Evolutionary conservation across 2,888 invertebrate species (phyloP).

Genomic region (Ashinkailepas kermadecensis): DNA sequence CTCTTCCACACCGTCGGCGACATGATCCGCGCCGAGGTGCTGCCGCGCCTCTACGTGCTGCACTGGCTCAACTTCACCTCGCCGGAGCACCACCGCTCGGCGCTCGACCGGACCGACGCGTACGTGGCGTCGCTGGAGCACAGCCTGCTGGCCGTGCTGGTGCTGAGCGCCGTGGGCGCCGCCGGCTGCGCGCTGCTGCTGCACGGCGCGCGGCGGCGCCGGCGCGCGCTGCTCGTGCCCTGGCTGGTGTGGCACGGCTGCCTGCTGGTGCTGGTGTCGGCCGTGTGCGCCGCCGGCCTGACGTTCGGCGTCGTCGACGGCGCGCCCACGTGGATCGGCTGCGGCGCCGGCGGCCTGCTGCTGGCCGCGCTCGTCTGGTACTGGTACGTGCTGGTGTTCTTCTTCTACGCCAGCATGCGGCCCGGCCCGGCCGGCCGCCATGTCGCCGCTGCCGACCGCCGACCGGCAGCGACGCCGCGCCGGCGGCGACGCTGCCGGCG

Average conservation of each 20-base stretch:
- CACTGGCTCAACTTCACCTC: background rate
- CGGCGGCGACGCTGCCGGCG: no score
- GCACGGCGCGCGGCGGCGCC: background rate
- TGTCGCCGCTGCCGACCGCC: background rate
- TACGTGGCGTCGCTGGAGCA: background rate
- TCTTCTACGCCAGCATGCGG: background rate
- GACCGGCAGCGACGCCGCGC: background rate
- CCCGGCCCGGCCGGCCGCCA: background rate
- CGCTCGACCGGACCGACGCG: background rate
- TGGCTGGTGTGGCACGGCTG: conserved; percentile 13
- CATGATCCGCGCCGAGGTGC: background rate
- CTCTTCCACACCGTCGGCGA: background rate
- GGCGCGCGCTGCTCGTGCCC: background rate
- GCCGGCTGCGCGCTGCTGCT: background rate
- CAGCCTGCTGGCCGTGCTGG: conserved; percentile 2
- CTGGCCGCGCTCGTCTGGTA: background rate
- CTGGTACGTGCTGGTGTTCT: conserved; percentile 6
- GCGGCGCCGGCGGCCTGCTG: background rate
- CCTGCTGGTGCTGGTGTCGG: background rate
- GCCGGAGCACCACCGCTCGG: background rate
- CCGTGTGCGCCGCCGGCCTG: background rate
- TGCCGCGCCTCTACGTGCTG: background rate
- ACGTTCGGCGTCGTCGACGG: background rate
- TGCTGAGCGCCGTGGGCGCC: background rate
- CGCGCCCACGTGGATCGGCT: background rate